Conservation (phyloP, 2,113 vertebrate species). For the Phaetusa simplex region DNA sequence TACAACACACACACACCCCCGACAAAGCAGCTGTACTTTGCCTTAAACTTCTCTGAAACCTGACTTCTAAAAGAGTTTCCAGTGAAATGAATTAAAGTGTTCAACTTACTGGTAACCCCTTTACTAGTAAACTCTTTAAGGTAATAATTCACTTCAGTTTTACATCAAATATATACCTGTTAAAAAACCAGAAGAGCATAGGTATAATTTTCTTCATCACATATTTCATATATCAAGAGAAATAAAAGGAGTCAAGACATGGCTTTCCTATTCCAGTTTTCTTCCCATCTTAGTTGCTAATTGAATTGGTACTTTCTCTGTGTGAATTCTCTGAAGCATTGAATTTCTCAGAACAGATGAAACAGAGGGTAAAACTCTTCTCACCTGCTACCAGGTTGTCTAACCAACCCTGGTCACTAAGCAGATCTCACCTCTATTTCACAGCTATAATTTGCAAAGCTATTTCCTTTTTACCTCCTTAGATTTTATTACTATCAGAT, state of each 20-base stretch:
- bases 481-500: slow-evolving; percentile 9
- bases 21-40: not conserved
- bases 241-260: not conserved
- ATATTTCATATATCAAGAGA: not conserved
- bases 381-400: not conserved
- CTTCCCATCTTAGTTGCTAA: not conserved
- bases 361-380: not conserved
- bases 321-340: not conserved
- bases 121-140: not conserved
- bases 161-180: not conserved
- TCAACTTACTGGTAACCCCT: not conserved
- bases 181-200: not conserved
- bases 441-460: not conserved
- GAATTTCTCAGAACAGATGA: not conserved
- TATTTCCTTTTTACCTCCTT: not conserved
- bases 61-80: not conserved
- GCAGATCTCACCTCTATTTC: not conserved
- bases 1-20: not conserved
- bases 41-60: not conserved
- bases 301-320: not conserved
- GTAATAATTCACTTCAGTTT: not conserved
- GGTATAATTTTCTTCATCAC: not conserved
- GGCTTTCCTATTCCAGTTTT: not conserved
- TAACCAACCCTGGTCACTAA: not conserved
- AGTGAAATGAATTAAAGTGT: not conserved